Conservation (phyloP, 64 coral and sea anemone genomes). For the Stylophora pistillata region DNA sequence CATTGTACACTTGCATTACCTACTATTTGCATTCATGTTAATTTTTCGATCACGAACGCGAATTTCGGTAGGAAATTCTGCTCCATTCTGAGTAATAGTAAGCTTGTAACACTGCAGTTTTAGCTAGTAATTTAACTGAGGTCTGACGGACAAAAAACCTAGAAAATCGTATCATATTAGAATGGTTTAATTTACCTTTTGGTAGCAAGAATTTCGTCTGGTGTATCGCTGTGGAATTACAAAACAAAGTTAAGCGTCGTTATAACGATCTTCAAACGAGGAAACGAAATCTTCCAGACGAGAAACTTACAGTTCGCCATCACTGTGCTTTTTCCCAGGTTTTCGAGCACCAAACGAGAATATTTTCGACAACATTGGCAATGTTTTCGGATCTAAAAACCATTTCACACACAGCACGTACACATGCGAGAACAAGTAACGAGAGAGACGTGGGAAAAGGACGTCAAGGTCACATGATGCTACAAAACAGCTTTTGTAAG, state of each 20-base stretch:
- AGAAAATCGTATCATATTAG: neutral
- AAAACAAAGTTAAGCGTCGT: neutral
- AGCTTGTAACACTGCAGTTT: neutral
- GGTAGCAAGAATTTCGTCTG: neutral
- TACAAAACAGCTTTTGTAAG: conserved; percentile 18
- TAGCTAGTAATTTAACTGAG: neutral
- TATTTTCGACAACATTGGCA: conserved; percentile 86
- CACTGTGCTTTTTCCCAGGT: conserved; percentile 67
- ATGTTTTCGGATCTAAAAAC: neutral
- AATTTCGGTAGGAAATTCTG: neutral
- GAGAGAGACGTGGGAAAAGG: neutral
- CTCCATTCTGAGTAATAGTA: neutral
- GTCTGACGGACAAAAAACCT: neutral
- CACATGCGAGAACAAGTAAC: conserved; percentile 11
- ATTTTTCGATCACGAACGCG: neutral
- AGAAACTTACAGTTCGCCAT: conserved; percentile 68
- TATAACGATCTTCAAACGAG: conserved; percentile 11
- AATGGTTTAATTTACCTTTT: conserved; percentile 11
- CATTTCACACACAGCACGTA: conserved; percentile 36
- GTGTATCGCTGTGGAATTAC: conserved; percentile 27
- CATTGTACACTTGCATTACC: too few species aligned
- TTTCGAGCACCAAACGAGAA: conserved; percentile 88
- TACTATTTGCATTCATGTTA: too few species aligned
- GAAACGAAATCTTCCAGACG: neutral
- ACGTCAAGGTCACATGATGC: conserved; percentile 72